These are phyloP conservation scores for Sesia bembeciformis DNA, from an alignment of 2,888 invertebrate genomes.

Conservation along the genomic window DNA sequence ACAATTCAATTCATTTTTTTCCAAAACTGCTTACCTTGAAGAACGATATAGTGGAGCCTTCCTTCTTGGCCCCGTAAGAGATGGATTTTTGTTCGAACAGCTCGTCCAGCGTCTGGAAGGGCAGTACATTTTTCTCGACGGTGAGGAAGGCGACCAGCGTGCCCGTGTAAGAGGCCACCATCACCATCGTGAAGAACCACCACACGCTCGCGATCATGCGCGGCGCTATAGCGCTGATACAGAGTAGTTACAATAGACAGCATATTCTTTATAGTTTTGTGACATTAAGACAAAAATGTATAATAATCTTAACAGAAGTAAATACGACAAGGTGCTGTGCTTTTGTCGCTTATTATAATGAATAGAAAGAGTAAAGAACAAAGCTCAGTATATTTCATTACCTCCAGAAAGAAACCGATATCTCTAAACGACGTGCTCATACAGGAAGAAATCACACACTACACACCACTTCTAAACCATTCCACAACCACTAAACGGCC, in stretches of 20 bases:
- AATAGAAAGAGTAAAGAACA: too few relatives aligned
- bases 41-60: slow-evolving; percentile 89
- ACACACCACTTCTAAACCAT: too few relatives aligned
- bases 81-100: slow-evolving; percentile 86
- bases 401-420: too few relatives aligned
- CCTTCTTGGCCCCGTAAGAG: slow-evolving; percentile 85
- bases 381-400: too few relatives aligned
- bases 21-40: slow-evolving; percentile 79
- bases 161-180: slow-evolving; percentile 91
- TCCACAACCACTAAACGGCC: too few relatives aligned
- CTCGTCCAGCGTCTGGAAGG: slow-evolving; percentile 86
- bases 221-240: slow-evolving; percentile 86
- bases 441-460: too few relatives aligned
- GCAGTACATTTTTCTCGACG: slow-evolving; percentile 80
- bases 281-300: too few relatives aligned
- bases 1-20: not conserved
- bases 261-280: not conserved
- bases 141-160: slow-evolving; percentile 93
- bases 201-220: slow-evolving; percentile 89
- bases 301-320: too few relatives aligned
- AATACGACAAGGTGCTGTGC: too few relatives aligned
- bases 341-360: too few relatives aligned
- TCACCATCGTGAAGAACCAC: slow-evolving; percentile 94
- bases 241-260: slow-evolving; percentile 1
- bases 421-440: too few relatives aligned